Evolutionary conservation across 2,113 vertebrate genomes (phyloP).

Genomic region (Prolemur simus): DNA sequence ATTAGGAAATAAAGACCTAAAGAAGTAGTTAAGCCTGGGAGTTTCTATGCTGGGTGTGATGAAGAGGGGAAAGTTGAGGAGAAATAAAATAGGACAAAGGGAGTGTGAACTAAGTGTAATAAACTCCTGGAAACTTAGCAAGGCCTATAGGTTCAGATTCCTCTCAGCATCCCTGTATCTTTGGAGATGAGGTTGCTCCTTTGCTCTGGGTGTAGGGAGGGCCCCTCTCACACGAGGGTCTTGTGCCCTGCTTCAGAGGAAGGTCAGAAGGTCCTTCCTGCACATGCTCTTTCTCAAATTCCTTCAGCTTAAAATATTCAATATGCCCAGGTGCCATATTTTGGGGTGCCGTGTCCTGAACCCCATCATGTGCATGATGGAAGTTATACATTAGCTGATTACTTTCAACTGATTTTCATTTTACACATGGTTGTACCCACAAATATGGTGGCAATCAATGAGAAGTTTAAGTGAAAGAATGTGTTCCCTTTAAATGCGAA

Average conservation of each 20-base stretch:
- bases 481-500: not conserved
- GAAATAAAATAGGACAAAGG: not conserved
- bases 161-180: not conserved
- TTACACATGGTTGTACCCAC: not conserved
- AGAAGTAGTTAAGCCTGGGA: not conserved
- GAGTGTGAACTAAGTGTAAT: not conserved
- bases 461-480: constrained; percentile 47
- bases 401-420: constrained; percentile 2
- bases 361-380: not conserved
- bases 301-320: not conserved
- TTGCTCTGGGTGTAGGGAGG: not conserved
- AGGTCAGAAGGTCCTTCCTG: not conserved
- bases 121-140: not conserved
- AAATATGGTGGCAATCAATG: not conserved
- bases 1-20: not conserved
- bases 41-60: not conserved
- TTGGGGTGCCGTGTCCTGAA: not conserved
- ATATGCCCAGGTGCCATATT: not conserved
- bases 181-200: not conserved
- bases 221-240: not conserved
- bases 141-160: not conserved
- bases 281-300: not conserved
- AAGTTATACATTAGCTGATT: not conserved
- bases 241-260: not conserved
- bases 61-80: not conserved